Conservation (phyloP, 2,113 vertebrate species). For the Ophthalmolycus amberensis region DNA sequence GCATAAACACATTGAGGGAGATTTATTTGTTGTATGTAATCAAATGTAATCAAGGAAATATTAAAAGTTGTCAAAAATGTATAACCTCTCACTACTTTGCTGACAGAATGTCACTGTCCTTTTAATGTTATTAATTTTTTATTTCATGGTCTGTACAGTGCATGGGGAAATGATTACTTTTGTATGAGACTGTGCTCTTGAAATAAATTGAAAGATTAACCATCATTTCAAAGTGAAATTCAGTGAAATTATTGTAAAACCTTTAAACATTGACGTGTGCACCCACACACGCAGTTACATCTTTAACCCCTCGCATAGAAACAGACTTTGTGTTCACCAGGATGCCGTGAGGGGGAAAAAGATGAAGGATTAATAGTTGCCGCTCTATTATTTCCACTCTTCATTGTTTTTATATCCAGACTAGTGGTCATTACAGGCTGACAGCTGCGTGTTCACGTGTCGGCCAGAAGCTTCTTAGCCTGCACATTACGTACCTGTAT, state of each 20-base stretch:
- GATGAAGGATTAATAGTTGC: slow-evolving; percentile 64
- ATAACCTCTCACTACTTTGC: background rate
- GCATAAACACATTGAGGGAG: background rate
- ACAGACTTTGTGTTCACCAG: slow-evolving; percentile 25
- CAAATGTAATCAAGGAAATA: background rate
- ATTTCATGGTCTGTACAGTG: background rate
- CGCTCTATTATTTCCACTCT: slow-evolving; percentile 45
- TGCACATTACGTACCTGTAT: slow-evolving; percentile 63
- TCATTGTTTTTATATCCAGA: slow-evolving; percentile 49
- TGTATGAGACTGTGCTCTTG: background rate
- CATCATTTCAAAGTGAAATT: slow-evolving; percentile 15
- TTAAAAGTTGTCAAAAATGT: background rate
- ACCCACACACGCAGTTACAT: background rate
- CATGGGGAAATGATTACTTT: slow-evolving; percentile 4
- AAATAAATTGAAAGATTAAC: slow-evolving; percentile 10
- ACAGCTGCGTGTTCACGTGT: slow-evolving; percentile 60
- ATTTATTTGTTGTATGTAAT: background rate
- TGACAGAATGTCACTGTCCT: background rate
- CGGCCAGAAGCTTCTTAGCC: slow-evolving; percentile 64
- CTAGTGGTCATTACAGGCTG: slow-evolving; percentile 62
- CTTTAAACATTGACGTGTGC: background rate
- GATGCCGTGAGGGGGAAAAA: slow-evolving; percentile 30
- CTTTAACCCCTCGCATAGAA: slow-evolving; percentile 2
- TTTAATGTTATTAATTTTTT: background rate
- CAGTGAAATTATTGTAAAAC: background rate